Evolutionary conservation across 2,888 invertebrate genomes (phyloP).

Genomic region (Taenaris catops): DNA sequence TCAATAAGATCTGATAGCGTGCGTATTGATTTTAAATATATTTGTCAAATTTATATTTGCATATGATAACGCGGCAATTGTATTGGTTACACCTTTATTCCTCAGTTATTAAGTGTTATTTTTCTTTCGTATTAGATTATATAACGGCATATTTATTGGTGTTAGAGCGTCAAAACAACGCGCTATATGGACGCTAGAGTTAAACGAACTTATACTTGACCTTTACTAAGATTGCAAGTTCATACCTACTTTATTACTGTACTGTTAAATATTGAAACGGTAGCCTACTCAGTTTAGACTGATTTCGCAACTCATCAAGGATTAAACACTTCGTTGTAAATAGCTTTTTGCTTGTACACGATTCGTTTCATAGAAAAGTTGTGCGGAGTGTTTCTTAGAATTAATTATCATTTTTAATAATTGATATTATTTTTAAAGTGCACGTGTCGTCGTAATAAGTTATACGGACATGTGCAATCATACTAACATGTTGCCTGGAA

Average conservation of each 20-base stretch:
- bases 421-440: neutral
- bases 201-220: constrained; percentile 59
- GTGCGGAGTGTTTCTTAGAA: constrained; percentile 4
- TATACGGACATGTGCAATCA: neutral
- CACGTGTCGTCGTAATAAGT: neutral
- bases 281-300: constrained; percentile 3
- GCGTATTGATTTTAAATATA: constrained; percentile 3
- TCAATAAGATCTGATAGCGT: constrained; percentile 6
- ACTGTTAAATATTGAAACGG: constrained; percentile 20
- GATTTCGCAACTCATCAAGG: constrained; percentile 1
- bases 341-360: neutral
- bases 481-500: no score
- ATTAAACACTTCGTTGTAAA: neutral
- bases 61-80: neutral
- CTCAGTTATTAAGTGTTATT: neutral
- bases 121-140: constrained; percentile 1
- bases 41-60: constrained; percentile 12
- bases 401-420: constrained; percentile 2
- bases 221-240: constrained; percentile 35
- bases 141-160: constrained; percentile 6
- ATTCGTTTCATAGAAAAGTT: constrained; percentile 1
- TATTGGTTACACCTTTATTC: neutral
- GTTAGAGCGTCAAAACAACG: constrained; percentile 24
- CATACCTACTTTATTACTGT: constrained; percentile 20
- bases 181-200: constrained; percentile 34